Conservation (phyloP, 2,797 vertebrate species). For the Protosalanx chinensis region DNA sequence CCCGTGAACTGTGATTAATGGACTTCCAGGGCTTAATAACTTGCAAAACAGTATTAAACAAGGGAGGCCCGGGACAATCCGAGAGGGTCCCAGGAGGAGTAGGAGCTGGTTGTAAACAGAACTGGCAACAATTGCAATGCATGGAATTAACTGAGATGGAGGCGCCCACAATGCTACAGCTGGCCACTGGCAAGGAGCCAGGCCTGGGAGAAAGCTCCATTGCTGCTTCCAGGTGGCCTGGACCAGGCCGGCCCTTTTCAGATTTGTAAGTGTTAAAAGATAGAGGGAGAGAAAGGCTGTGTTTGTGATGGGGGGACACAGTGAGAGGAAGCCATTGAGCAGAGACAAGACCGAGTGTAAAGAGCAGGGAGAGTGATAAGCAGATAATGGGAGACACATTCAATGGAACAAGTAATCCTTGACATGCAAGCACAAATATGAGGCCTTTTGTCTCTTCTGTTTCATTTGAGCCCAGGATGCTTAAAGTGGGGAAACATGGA, state of each 20-base stretch:
- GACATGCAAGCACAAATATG: slow-evolving; percentile 85
- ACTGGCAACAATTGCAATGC: slow-evolving; percentile 81
- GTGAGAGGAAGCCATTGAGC: slow-evolving; percentile 85
- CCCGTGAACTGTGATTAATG: slow-evolving; percentile 92
- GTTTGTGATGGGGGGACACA: slow-evolving; percentile 76
- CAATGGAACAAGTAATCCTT: slow-evolving; percentile 87
- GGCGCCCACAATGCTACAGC: slow-evolving; percentile 87
- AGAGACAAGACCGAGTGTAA: slow-evolving; percentile 90
- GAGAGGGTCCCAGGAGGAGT: slow-evolving; percentile 74
- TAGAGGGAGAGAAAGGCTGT: slow-evolving; percentile 74
- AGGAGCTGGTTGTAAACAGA: slow-evolving; percentile 84
- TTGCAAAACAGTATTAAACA: slow-evolving; percentile 93
- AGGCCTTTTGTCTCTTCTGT: slow-evolving; percentile 83
- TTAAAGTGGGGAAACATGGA: slow-evolving; percentile 71
- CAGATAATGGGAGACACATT: slow-evolving; percentile 83
- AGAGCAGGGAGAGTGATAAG: slow-evolving; percentile 86
- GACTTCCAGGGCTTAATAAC: slow-evolving; percentile 93
- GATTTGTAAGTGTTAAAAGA: slow-evolving; percentile 87
- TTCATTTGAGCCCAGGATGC: slow-evolving; percentile 76
- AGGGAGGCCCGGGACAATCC: slow-evolving; percentile 84
- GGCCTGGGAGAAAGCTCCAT: slow-evolving; percentile 75
- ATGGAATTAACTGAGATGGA: slow-evolving; percentile 84
- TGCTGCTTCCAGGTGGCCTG: slow-evolving; percentile 87
- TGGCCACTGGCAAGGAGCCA: slow-evolving; percentile 86
- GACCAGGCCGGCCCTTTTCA: slow-evolving; percentile 83